Conservation (phyloP, 2,113 vertebrate genomes). For the Daboia siamensis region DNA sequence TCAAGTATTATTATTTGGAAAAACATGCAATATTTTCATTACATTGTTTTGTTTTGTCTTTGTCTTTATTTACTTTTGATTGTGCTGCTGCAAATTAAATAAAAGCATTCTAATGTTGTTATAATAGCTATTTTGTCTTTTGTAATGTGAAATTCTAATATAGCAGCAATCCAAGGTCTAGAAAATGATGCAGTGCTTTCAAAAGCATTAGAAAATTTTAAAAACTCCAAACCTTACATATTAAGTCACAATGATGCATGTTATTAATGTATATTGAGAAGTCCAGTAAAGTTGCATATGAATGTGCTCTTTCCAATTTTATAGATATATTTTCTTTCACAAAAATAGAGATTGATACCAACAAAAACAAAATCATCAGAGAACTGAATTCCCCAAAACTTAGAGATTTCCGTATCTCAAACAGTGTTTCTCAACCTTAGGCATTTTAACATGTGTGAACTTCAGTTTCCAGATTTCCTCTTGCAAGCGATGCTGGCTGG, state of each 20-base stretch:
- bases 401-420: background rate
- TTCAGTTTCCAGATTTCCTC: background rate
- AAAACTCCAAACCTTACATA: background rate
- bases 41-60: background rate
- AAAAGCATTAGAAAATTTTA: background rate
- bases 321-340: background rate
- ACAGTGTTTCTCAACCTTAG: background rate
- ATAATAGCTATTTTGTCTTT: background rate
- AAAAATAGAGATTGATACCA: background rate
- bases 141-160: background rate
- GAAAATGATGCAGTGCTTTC: background rate
- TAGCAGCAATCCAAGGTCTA: background rate
- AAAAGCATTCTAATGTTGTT: background rate
- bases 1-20: background rate
- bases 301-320: background rate
- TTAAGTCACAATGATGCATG: background rate
- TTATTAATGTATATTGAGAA: background rate
- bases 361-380: background rate
- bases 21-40: background rate
- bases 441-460: background rate
- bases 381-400: background rate
- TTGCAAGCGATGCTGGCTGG: background rate
- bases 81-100: background rate
- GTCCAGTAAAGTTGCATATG: background rate
- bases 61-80: background rate